phyloP scores from a whole-genome alignment of 2,113 vertebrate species.

The Ammodramus savannarum region DNA sequence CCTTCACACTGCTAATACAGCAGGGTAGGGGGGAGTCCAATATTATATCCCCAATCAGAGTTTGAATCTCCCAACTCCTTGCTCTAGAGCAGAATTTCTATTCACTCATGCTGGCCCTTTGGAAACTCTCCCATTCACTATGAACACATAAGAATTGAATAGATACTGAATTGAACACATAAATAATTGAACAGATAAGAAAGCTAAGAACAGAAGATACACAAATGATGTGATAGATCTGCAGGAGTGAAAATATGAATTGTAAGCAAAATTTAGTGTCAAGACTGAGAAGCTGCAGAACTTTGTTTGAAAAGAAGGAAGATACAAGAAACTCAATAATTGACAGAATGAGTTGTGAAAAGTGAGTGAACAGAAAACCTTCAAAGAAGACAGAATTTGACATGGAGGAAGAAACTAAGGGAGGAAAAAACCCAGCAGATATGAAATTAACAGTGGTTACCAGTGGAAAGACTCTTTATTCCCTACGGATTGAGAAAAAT shows the following conservation, averaged over 20 bases:
- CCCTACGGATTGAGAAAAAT: background rate
- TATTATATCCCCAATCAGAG: background rate
- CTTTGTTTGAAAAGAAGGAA: background rate
- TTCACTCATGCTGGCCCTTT: background rate
- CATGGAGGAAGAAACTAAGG: background rate
- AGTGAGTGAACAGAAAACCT: background rate
- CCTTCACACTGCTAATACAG: background rate
- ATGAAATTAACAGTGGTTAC: background rate
- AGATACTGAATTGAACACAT: background rate
- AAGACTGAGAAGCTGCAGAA: background rate
- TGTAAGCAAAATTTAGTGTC: background rate
- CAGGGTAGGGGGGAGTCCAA: background rate
- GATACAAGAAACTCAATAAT: background rate
- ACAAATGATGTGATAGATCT: background rate
- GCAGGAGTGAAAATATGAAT: background rate
- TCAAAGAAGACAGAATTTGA: background rate
- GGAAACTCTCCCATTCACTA: background rate
- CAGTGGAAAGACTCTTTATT: background rate
- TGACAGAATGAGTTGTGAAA: background rate
- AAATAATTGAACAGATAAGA: background rate
- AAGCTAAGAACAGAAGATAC: background rate
- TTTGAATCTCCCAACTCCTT: background rate
- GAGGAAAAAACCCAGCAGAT: background rate
- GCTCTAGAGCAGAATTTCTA: background rate
- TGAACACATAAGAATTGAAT: background rate